phyloP scores from a whole-genome alignment of 2,113 vertebrate genomes.

The Gorsachius goisagi region DNA sequence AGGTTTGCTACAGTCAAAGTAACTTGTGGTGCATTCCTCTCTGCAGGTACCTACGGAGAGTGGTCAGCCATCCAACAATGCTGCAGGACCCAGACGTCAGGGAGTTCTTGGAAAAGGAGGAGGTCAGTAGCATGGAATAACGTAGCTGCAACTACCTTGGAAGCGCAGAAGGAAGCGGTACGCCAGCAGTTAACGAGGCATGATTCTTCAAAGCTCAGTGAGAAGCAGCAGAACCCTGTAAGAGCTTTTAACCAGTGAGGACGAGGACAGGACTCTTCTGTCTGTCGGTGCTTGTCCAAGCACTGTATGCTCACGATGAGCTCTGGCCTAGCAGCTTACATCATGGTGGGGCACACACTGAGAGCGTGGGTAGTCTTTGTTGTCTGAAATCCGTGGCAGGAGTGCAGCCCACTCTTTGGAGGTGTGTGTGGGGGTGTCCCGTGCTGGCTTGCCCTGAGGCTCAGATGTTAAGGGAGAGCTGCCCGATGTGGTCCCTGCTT shows the following conservation, averaged over 20 bases:
- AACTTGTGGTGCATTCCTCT: background rate
- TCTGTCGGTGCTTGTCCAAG: background rate
- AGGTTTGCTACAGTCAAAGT: background rate
- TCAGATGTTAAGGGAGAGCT: background rate
- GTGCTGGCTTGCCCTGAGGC: background rate
- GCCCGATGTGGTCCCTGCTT: background rate
- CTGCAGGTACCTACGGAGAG: conserved; percentile 88
- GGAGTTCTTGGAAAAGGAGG: conserved; percentile 97
- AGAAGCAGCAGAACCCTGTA: background rate
- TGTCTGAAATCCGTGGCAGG: background rate
- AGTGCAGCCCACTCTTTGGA: background rate
- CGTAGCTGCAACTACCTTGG: background rate
- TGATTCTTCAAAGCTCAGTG: background rate
- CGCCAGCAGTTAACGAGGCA: background rate
- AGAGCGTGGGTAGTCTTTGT: no score
- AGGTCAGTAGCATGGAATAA: conserved; percentile 72
- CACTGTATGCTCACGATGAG: accelerated
- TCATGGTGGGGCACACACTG: accelerated
- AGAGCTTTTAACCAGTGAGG: background rate
- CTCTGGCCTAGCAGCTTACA: background rate
- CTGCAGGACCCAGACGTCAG: conserved; percentile 94
- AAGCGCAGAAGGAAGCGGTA: background rate
- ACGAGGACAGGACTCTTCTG: background rate
- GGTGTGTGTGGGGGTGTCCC: background rate
- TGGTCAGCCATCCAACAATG: conserved; percentile 91